These are phyloP conservation scores for Glyptemys insculpta DNA, from an alignment of 2,797 vertebrate species.

Conservation along the genomic window DNA sequence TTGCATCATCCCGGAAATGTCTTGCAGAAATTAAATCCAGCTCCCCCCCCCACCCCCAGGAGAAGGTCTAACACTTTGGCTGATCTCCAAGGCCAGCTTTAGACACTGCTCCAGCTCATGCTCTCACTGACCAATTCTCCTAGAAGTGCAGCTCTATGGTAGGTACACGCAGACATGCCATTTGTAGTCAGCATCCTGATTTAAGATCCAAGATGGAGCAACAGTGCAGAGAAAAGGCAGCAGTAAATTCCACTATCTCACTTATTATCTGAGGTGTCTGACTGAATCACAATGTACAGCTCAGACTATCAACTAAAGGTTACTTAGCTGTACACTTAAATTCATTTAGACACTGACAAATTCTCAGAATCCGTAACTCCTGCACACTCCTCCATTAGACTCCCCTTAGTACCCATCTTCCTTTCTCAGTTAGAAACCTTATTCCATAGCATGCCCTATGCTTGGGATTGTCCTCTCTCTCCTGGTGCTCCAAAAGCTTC, in stretches of 20 bases:
- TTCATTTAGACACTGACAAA: constrained; percentile 63
- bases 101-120: not conserved
- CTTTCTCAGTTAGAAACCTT: constrained; percentile 61
- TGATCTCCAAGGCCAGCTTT: constrained; percentile 58
- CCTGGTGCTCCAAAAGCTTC: not conserved
- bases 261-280: constrained; percentile 63
- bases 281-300: constrained; percentile 57
- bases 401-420: constrained; percentile 28
- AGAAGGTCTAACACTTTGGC: constrained; percentile 46
- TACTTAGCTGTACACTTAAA: constrained; percentile 41
- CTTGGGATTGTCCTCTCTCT: constrained; percentile 23
- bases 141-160: constrained; percentile 64
- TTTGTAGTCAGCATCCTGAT: constrained; percentile 72
- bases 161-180: constrained; percentile 66
- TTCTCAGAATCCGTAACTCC: constrained; percentile 11
- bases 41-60: constrained; percentile 3
- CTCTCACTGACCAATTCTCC: constrained; percentile 55
- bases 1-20: constrained; percentile 52
- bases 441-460: not conserved
- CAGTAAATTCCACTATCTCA: constrained; percentile 50
- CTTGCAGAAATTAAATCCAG: constrained; percentile 71
- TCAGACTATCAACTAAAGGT: constrained; percentile 42
- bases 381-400: constrained; percentile 49
- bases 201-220: constrained; percentile 71
- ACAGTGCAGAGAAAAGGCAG: constrained; percentile 60